Evolutionary conservation across 2,888 invertebrate genomes (phyloP).

Genomic region (Agrochola lota): DNA sequence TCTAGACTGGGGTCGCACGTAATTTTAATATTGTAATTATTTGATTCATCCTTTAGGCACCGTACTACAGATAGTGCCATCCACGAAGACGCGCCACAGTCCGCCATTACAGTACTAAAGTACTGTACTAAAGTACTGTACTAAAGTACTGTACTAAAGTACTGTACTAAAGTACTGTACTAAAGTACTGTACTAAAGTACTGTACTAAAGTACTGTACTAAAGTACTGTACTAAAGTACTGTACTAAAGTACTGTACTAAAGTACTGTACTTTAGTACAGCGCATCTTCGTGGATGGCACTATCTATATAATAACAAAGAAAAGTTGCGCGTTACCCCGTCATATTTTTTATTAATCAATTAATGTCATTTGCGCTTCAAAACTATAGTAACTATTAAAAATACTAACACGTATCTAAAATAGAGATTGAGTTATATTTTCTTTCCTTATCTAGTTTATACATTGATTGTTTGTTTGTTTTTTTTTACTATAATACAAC

Average conservation of each 20-base stretch:
- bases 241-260: no score
- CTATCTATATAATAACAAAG: background rate
- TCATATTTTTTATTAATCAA: constrained; percentile 36
- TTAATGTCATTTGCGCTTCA: constrained; percentile 74
- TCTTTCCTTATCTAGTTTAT: constrained; percentile 50
- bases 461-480: constrained; percentile 35
- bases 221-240: no score
- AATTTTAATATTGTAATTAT: constrained; percentile 22
- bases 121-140: no score
- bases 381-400: constrained; percentile 61
- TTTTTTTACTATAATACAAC: constrained; percentile 25
- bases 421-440: constrained; percentile 70
- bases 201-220: no score
- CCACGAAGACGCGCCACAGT: no score
- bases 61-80: no score
- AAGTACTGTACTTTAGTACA: no score
- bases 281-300: no score
- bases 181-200: no score
- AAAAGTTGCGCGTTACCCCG: constrained; percentile 21
- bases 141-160: no score
- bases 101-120: no score
- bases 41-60: background rate
- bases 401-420: constrained; percentile 77
- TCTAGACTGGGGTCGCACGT: constrained; percentile 21
- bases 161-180: no score